Conservation (phyloP, 1,140 invertebrate genomes). For the Drosophila ironensis region DNA sequence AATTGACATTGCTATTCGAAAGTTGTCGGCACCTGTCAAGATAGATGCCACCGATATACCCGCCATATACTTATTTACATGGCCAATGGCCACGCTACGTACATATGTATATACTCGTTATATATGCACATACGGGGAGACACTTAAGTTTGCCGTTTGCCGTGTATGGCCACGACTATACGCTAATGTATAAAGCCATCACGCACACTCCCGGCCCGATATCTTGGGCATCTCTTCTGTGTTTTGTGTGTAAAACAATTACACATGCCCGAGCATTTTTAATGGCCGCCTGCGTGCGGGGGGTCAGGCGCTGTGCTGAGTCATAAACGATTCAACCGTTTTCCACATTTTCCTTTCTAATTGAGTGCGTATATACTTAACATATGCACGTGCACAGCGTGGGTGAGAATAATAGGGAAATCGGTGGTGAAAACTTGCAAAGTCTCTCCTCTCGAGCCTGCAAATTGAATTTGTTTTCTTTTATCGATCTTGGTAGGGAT, state of each 20-base stretch:
- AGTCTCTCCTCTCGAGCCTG: too few species aligned
- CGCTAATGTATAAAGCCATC: too few species aligned
- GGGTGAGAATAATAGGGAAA: neutral
- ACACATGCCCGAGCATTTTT: constrained; percentile 64
- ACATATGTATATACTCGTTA: constrained; percentile 8
- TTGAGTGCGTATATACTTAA: constrained; percentile 59
- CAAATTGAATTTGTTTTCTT: too few species aligned
- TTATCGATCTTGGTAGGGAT: too few species aligned
- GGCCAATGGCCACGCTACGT: too few species aligned
- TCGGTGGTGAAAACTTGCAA: too few species aligned
- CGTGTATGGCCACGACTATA: too few species aligned
- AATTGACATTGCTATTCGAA: constrained; percentile 40
- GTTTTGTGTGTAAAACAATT: constrained; percentile 61
- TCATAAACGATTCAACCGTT: constrained; percentile 61
- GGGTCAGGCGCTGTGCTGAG: constrained; percentile 39
- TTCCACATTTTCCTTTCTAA: constrained; percentile 58
- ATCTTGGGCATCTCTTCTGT: constrained; percentile 45
- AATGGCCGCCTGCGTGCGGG: constrained; percentile 39
- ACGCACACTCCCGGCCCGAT: constrained; percentile 5
- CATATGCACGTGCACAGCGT: constrained; percentile 16
- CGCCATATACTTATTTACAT: neutral
- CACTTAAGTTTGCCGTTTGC: too few species aligned
- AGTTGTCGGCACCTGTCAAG: constrained; percentile 61
- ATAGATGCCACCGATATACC: constrained; percentile 29
- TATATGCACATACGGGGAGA: constrained; percentile 1